phyloP scores from a whole-genome alignment of 2,888 invertebrate species.

The Euproctis similis region DNA sequence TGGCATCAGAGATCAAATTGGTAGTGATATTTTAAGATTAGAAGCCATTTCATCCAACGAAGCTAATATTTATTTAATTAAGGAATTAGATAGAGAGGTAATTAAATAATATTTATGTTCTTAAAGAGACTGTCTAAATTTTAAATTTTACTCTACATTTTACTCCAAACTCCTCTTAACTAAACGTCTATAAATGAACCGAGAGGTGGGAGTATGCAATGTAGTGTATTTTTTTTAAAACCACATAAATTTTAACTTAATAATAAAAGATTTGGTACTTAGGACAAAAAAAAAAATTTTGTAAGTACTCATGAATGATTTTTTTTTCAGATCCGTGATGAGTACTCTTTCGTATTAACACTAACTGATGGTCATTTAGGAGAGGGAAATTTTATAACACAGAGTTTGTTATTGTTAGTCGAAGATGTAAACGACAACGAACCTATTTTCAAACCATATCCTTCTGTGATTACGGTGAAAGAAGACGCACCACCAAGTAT shows the following conservation, averaged over 20 bases:
- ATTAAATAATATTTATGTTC: too few species aligned
- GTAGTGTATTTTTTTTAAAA: too few species aligned
- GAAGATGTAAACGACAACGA: conserved; percentile 95
- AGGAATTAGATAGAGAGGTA: conserved; percentile 93
- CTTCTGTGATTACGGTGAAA: conserved; percentile 85
- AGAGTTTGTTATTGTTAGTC: conserved; percentile 89
- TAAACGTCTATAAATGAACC: too few species aligned
- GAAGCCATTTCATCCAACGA: conserved; percentile 87
- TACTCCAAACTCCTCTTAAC: too few species aligned
- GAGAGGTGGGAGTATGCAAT: too few species aligned
- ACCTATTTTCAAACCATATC: conserved; percentile 90
- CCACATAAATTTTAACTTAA: too few species aligned
- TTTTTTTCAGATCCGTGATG: conserved; percentile 82
- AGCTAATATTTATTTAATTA: conserved; percentile 91
- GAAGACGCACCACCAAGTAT: conserved; percentile 87
- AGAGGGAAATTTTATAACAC: conserved; percentile 91
- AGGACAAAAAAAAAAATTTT: too few species aligned
- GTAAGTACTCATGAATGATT: not conserved
- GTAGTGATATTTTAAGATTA: conserved; percentile 88
- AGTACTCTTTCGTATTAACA: conserved; percentile 91
- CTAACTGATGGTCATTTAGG: conserved; percentile 91
- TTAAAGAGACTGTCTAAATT: too few species aligned
- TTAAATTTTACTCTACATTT: too few species aligned
- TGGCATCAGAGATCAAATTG: conserved; percentile 86
- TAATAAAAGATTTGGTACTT: too few species aligned